Evolutionary conservation across 30 jellyfish, hydroid and myxozoan species (phyloP), one percentile per base, ranked within the genome.

Genomic region (Mastigias papua): DNA sequence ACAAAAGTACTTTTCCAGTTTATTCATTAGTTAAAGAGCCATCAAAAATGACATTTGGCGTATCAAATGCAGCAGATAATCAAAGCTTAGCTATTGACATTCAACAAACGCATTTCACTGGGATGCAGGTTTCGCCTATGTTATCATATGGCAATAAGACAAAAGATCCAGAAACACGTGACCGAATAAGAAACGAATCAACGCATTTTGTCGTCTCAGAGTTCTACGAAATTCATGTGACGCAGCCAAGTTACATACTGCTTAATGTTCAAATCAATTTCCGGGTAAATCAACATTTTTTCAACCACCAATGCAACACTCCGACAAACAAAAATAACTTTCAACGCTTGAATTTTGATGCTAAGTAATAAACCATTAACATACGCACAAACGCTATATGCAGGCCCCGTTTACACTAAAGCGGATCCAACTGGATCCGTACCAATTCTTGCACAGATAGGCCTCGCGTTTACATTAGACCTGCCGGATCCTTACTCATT

Each of bases 41-140:
- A 69, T 69, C 80, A 20, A 69, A 31, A 23, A 29, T 27, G 31
- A 31, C 22, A 10, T 69, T 69, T 20, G 80, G 60, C 26, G 16
- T 69, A 31, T 69, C 80, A 31, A 69, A 17, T 17, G 83, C 83
- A 10, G 83, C 83, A 9, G 34, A 34, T 11, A 72, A 72, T 61
- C 34, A 19, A 16, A 35, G 69, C 10, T 61, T 72, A 31, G 83
- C 69, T 21, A 34, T n/a, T 4, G 26, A 35, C 21, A 72, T 72
- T 21, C 34, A 15, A 25, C 83, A 72, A 25, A 49, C 17, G 11
- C 68, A 72, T 68, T 10, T 72, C 23, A 5, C 9, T 21, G 27
- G 67, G 27, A 19, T 54, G 67, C 25, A 21, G 25, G 27, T 21
- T 16, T 54, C 27, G 17, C 67, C 67, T 5, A 6, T 11, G 9